phyloP scores from a whole-genome alignment of 2,113 vertebrate genomes.

The Catagonus wagneri region DNA sequence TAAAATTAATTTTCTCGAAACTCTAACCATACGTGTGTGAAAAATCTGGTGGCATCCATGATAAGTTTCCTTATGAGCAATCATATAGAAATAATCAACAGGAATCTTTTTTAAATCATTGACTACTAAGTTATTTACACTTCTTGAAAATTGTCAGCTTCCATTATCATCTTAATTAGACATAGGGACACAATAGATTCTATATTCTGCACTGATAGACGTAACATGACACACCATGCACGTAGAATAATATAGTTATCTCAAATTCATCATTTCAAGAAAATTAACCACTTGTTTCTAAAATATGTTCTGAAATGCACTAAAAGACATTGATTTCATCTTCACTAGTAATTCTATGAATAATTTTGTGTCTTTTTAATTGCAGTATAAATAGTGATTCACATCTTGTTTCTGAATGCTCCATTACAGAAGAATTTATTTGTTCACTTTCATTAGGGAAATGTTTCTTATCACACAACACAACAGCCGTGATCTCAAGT shows the following conservation, averaged over 20 bases:
- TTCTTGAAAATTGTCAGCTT: neutral
- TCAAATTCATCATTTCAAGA: neutral
- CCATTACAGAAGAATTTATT: neutral
- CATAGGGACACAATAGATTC: neutral
- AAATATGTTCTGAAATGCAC: neutral
- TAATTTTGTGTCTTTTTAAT: slow-evolving; percentile 1
- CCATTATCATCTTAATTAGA: neutral
- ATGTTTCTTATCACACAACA: neutral
- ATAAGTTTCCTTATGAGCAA: neutral
- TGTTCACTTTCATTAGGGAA: neutral
- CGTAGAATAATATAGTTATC: neutral
- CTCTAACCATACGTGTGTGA: neutral
- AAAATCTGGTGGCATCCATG: neutral
- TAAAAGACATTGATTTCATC: neutral
- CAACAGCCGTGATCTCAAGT: neutral
- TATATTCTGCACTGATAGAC: neutral
- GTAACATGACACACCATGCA: neutral
- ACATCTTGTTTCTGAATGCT: neutral
- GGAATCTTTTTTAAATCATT: neutral
- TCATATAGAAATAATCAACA: neutral
- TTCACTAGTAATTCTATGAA: neutral
- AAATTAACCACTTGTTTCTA: neutral
- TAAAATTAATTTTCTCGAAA: neutral
- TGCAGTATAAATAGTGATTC: neutral
- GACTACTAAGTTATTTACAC: neutral